Evolutionary conservation across 2,888 invertebrate genomes (phyloP).

Genomic region (Homarus gammarus): DNA sequence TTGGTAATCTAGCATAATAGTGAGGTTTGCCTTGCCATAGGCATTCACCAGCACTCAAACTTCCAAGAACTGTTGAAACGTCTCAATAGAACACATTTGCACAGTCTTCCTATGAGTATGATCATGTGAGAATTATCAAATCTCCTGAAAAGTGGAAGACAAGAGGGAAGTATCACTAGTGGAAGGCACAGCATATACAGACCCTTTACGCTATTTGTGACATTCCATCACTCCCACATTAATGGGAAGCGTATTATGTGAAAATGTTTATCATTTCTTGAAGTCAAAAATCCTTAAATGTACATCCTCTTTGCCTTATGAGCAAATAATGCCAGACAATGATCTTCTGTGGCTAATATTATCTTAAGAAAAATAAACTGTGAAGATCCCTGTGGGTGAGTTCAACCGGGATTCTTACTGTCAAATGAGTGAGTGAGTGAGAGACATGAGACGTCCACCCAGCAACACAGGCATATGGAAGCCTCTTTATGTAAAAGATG

Average conservation of each 20-base stretch:
- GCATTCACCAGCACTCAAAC: conserved; percentile 39
- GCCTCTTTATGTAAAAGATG: conserved; percentile 58
- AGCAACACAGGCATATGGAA: conserved; percentile 63
- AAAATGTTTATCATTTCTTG: conserved; percentile 28
- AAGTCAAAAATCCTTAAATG: conserved; percentile 43
- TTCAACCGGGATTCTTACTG: conserved; percentile 55
- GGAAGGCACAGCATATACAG: conserved; percentile 49
- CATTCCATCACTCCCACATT: conserved; percentile 38
- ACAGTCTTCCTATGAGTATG: conserved; percentile 47
- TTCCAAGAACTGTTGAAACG: conserved; percentile 52
- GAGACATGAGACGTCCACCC: conserved; percentile 48
- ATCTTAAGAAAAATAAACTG: conserved; percentile 26
- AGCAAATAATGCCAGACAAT: conserved; percentile 65
- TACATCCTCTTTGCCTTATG: conserved; percentile 53
- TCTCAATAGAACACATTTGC: conserved; percentile 33
- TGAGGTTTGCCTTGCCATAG: conserved; percentile 31
- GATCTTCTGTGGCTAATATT: conserved; percentile 40
- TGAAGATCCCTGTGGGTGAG: conserved; percentile 39
- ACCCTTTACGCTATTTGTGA: conserved; percentile 49
- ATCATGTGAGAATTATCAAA: conserved; percentile 46
- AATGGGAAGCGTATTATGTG: conserved; percentile 12
- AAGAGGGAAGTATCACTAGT: conserved; percentile 53
- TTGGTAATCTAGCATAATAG: conserved; percentile 49
- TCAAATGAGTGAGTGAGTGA: conserved; percentile 50
- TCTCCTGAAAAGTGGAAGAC: conserved; percentile 50